Base-by-base conservation (phyloP, 2,113 vertebrate genomes). In the Brachypteracias leptosomus region DNA sequence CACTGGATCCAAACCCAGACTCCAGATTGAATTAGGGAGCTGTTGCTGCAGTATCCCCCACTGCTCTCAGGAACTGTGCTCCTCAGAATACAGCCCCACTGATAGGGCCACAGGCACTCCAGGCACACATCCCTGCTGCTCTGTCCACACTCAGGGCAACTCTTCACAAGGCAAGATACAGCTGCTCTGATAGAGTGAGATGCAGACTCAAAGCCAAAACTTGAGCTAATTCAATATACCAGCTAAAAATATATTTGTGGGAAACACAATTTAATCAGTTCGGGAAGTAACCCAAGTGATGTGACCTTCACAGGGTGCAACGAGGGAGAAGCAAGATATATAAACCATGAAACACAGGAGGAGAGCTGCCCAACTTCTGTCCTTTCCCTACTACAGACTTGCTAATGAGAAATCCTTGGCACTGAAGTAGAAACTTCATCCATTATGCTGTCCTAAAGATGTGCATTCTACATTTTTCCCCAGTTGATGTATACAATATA, bases 81-180 rank as follows among this genome's bases (percentile, higher is more conserved):
- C 28, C 3, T 16, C 24, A 19, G 74, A 10, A 29, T 3, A 33
- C 46, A 19, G 51, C 22, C 35, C 61, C 49, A 22, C 38, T 2
- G 25, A 13, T 12, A 10, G 0, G 3, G 8, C 52, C 25, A n/a
- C 6, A 6, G n/a, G n/a, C 29, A 31, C 38, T 3, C 28, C 1
- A 12, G 6, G 25, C 51, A 73, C 54, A 29, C 11, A 28, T 21
- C 46, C 49, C 22, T 29, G 20, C 2, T 24, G 36, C 63, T 28
- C 44, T 6, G 31, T 14, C 21, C 66, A 18, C 7, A 2, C 44
- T 20, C 42, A 5, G 7, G 15, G 22, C 26, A 62, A 24, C 59
- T 66, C 6, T 5, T 35, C 21, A 38, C 52, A 38, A 24, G 88
- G 24, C 61, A 29, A 28, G 5, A 13, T 6, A 13, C 52, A 55